These are phyloP conservation scores for Magallana ariakensis DNA, from an alignment of 1,140 invertebrate species.

Conservation along the genomic window DNA sequence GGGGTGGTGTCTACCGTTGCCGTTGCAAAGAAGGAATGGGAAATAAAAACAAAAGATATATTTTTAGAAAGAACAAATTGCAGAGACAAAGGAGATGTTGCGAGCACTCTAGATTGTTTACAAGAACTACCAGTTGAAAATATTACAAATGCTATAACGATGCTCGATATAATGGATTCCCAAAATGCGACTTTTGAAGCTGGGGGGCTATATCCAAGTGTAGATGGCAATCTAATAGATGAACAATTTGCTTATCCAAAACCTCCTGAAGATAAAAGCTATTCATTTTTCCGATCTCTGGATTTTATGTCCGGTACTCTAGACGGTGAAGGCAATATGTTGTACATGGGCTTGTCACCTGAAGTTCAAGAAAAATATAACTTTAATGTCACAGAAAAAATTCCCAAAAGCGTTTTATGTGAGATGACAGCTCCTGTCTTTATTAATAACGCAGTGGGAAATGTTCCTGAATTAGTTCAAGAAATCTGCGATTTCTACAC, in stretches of 20 bases:
- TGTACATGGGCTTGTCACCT: constrained; percentile 46
- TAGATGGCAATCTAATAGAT: constrained; percentile 59
- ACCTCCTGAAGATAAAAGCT: constrained; percentile 15
- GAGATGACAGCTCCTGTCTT: constrained; percentile 47
- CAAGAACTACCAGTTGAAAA: neutral
- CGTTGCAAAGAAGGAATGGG: neutral
- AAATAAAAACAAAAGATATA: no score
- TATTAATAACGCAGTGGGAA: constrained; percentile 50
- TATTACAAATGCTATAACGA: neutral
- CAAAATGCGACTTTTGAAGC: neutral
- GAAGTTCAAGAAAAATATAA: constrained; percentile 44
- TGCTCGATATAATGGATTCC: no score
- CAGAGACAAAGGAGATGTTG: neutral
- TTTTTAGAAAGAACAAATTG: neutral
- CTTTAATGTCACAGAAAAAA: constrained; percentile 52
- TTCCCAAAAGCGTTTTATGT: constrained; percentile 56
- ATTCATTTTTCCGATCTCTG: constrained; percentile 40
- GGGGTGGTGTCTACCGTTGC: constrained; percentile 78
- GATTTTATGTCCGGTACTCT: constrained; percentile 62
- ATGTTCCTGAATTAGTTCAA: constrained; percentile 26
- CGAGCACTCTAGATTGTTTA: neutral
- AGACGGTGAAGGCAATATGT: constrained; percentile 57
- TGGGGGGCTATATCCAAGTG: constrained; percentile 37
- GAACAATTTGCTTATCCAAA: neutral
- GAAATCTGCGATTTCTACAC: constrained; percentile 55